These are phyloP conservation scores for Drosophila rellima DNA, from an alignment of 2,888 invertebrate genomes.

Conservation along the genomic window DNA sequence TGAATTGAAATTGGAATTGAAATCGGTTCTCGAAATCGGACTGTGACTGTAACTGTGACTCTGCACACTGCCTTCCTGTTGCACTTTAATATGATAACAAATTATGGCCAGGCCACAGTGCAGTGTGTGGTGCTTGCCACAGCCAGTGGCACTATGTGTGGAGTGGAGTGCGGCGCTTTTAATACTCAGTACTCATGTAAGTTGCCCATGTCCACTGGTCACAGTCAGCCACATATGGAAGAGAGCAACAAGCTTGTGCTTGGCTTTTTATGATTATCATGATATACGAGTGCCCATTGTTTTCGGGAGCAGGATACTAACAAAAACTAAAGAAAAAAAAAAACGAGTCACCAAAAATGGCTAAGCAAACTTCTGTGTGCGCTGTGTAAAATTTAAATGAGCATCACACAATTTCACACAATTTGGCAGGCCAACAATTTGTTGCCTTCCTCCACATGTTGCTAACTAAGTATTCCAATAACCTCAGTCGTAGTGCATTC, in stretches of 20 bases:
- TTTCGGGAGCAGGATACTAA: conserved; percentile 68
- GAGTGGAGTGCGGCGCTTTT: conserved; percentile 67
- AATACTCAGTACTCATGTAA: conserved; percentile 46
- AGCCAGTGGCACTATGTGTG: conserved; percentile 1
- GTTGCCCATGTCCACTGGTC: conserved; percentile 48
- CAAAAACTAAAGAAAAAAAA: background rate
- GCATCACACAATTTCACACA: conserved; percentile 60
- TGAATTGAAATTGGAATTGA: conserved; percentile 53
- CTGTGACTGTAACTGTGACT: conserved; percentile 52
- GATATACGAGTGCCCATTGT: conserved; percentile 83
- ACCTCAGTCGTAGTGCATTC: conserved; percentile 40
- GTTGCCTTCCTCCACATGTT: conserved; percentile 36
- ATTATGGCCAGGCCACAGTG: conserved; percentile 76
- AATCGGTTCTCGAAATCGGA: conserved; percentile 25
- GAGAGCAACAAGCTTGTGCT: conserved; percentile 58
- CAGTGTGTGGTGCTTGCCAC: conserved; percentile 8
- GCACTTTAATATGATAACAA: conserved; percentile 83
- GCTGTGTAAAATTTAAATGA: conserved; percentile 78
- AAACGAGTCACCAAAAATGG: conserved; percentile 72
- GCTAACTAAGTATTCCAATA: conserved; percentile 35
- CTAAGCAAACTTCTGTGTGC: conserved; percentile 47
- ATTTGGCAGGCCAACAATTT: conserved; percentile 56
- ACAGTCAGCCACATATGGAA: conserved; percentile 67
- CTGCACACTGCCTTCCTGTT: conserved; percentile 51
- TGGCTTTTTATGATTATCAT: conserved; percentile 80